A percentile compares a stretch with the other conserved stretches of the same genome.
Conservation (phyloP, 1,140 invertebrate genomes). For the Camponotus floridanus region DNA sequence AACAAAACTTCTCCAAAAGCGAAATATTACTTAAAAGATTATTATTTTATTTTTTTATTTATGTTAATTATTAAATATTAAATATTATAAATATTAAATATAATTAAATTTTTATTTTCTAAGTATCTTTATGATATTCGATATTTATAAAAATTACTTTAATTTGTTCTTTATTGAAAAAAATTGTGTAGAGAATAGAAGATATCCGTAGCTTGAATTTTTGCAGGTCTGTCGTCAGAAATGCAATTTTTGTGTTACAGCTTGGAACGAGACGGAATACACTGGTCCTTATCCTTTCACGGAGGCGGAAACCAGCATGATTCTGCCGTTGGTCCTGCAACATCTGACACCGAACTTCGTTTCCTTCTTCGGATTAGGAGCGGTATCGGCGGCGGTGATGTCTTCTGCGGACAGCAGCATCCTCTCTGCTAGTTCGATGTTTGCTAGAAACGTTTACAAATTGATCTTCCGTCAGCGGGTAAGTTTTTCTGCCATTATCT, state of each 20-base stretch:
- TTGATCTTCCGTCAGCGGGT: constrained; percentile 97
- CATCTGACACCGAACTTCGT: constrained; percentile 97
- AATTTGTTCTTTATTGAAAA: background rate
- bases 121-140: too few relatives aligned
- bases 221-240: background rate
- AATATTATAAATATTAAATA: too few relatives aligned
- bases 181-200: background rate
- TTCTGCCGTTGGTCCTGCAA: constrained; percentile 98
- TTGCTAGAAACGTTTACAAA: constrained; percentile 99
- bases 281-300: constrained; percentile 91
- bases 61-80: too few relatives aligned
- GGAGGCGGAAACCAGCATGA: constrained; percentile 94
- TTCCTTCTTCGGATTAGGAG: constrained; percentile 98
- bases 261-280: constrained; percentile 97
- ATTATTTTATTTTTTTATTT: background rate
- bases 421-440: constrained; percentile 98
- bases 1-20: background rate
- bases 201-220: background rate
- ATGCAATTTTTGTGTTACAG: constrained; percentile 86
- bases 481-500: constrained; percentile 75
- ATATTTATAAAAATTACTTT: background rate
- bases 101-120: too few relatives aligned
- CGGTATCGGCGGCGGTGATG: constrained; percentile 99
- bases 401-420: constrained; percentile 99
- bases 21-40: background rate